A percentile compares a stretch with the other conserved stretches of the same genome.
These are phyloP conservation scores for Oxystoma pomonae DNA, from an alignment of 2,888 invertebrate species.

Conservation along the genomic window DNA sequence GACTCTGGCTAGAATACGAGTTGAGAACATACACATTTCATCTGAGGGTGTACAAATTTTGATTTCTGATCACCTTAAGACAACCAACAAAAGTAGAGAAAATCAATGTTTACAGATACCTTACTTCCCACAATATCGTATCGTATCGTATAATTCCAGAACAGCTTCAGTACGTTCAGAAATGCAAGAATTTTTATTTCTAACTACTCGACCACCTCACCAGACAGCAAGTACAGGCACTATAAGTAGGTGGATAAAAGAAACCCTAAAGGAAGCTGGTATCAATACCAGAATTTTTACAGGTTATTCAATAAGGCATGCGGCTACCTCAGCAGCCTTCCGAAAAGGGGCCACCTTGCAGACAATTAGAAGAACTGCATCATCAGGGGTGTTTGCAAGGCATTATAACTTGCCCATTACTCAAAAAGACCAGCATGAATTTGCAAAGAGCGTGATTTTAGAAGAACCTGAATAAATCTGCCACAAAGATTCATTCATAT, in stretches of 20 bases:
- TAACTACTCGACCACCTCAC: slow-evolving; percentile 5
- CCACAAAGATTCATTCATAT: too few relatives aligned
- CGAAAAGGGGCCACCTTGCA: not conserved
- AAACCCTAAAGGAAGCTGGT: slow-evolving; percentile 1
- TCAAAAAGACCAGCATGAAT: not conserved
- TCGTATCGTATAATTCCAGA: too few relatives aligned
- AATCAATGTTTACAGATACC: slow-evolving; percentile 5
- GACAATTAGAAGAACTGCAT: slow-evolving; percentile 4
- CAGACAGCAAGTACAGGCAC: slow-evolving; percentile 2
- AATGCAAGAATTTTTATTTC: not conserved
- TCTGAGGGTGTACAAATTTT: slow-evolving; percentile 5
- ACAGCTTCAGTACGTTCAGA: too few relatives aligned
- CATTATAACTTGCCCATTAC: slow-evolving; percentile 4
- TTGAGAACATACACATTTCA: slow-evolving; percentile 1
- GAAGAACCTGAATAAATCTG: not conserved
- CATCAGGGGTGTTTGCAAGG: not conserved
- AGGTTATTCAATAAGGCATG: slow-evolving; percentile 8
- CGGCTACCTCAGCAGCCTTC: slow-evolving; percentile 7
- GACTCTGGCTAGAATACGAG: slow-evolving; percentile 1
- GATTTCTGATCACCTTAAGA: slow-evolving; percentile 4
- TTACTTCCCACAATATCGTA: too few relatives aligned
- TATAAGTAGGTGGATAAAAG: slow-evolving; percentile 5
- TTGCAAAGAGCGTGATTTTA: not conserved
- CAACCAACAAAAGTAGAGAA: not conserved
- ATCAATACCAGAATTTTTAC: slow-evolving; percentile 6